Base-by-base conservation (phyloP, 2,888 invertebrate genomes). In the Laothoe populi region DNA sequence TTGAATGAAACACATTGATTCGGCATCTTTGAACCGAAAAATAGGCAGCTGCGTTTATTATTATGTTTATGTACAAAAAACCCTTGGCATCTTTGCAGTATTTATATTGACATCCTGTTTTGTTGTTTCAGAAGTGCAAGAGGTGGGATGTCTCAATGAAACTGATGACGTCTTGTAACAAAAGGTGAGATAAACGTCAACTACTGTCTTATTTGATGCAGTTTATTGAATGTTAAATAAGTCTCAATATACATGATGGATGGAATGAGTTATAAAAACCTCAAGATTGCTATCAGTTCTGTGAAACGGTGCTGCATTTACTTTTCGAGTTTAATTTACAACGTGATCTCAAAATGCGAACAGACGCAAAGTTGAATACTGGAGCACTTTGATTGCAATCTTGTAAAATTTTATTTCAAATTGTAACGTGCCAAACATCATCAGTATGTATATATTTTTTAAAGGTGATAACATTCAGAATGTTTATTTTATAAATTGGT, bases 71-170 rank as follows among this genome's bases (percentile, higher is more conserved):
- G 48, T 11, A 13, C 44, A 60, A 16, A 63, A 61, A 64, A 66
- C 64, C 62, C 38, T 61, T 63, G 49, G 35, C 13, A n/a, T 53
- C 13, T 57, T 62, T 57, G 53, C 61, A 59, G 19, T 42, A 64
- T 64, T 64, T 71, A 68, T 49, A 70, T 60, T 66, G 53, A 65
- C n/a, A n/a, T n/a, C 66, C 63, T 64, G 31, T 63, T 73, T 72
- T 72, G 67, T 71, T 89, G 83, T 90, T 90, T 62, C 88, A 91
- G 92, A 79, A 82, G 92, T 91, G 92, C 92, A 90, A 78, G 80
- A 79, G 79, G 79, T 83, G 89, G 84, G 82, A 91, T 90, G 90
- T 79, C 81, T 71, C 70, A 72, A 71, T 73, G 77, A 77, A 76
- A 70, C 75, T 79, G 81, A 78, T 82, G 82, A 83, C 79, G 79